Evolutionary conservation across 2,113 vertebrate genomes (phyloP), one percentile per base, ranked within the genome.

Genomic region (Anarrhichthys ocellatus): DNA sequence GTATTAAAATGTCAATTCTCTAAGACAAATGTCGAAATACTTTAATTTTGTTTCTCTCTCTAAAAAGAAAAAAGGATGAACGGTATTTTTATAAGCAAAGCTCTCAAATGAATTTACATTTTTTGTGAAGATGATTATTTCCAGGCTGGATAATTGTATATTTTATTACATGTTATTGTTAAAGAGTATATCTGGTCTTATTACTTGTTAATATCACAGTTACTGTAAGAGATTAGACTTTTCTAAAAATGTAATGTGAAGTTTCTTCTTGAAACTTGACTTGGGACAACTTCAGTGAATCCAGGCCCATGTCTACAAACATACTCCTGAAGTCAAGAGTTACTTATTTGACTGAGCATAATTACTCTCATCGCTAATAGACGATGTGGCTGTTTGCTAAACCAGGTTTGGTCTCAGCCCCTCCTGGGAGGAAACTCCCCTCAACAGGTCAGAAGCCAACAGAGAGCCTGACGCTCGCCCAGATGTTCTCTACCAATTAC

Each of bases 391-490:
- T 1, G 5, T 27, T 73, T 8, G 44, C 29, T 58, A 11, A 40
- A 40, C 32, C 32, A 58, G 79, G 34, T 72, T 34, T 14, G 24
- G 36, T 65, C 59, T 76, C 54, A 10, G 2, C 44, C 44, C 32
- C 74, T 77, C 63, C 72, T 80, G 68, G 36, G 84, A 85, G 63
- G 70, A 77, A 76, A 71, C 10, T 62, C 78, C 61, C 82, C 61
- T 90, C 29, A 89, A 91, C 89, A 91, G 92, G 92, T 92, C 91
- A 85, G 68, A 77, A 86, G 83, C 64, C 81, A 86, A 83, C 70
- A 76, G 65, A 80, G 69, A 80, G 72, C 42, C 61, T 48, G 42
- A 81, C n/a, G 76, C 68, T 83, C 78, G 70, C 72, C 64, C 65
- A 32, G 34, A 72, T 24, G 59, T 84, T 59, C 50, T 46, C 56